Percentiles rank a stretch among this genome's conserved stretches.
Conservation (phyloP, 1,140 invertebrate genomes). For the Magallana ariakensis region DNA sequence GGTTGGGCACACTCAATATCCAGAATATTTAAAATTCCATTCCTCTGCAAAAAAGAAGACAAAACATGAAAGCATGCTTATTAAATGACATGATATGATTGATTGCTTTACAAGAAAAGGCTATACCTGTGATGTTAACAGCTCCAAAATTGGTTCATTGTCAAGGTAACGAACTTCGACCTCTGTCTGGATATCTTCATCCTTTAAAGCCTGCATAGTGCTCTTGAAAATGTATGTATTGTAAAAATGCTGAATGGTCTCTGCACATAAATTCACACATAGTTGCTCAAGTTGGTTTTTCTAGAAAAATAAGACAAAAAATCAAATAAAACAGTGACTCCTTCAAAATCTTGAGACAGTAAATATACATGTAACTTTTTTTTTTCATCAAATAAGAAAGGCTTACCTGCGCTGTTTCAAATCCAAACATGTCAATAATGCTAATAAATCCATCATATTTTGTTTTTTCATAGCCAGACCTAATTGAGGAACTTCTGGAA, state of each 20-base stretch:
- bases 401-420: conserved; percentile 65
- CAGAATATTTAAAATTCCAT: conserved; percentile 93
- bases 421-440: conserved; percentile 68
- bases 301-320: conserved; percentile 75
- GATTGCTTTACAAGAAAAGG: neutral
- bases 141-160: conserved; percentile 96
- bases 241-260: conserved; percentile 98
- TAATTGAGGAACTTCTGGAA: conserved; percentile 45
- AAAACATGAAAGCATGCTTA: neutral
- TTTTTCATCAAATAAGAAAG: neutral
- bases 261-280: conserved; percentile 96
- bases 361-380: too few relatives aligned
- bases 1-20: conserved; percentile 91
- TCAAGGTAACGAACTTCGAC: conserved; percentile 96
- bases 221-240: conserved; percentile 98
- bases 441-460: conserved; percentile 65
- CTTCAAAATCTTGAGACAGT: too few relatives aligned
- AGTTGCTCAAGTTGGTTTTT: conserved; percentile 94
- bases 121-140: conserved; percentile 92
- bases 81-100: neutral
- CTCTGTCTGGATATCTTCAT: conserved; percentile 95
- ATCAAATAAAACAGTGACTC: neutral
- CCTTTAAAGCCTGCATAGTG: conserved; percentile 94
- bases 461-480: conserved; percentile 49
- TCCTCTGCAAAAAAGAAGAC: conserved; percentile 83